Conservation (phyloP, 2,113 vertebrate genomes). For the Pogonocichla stellata region DNA sequence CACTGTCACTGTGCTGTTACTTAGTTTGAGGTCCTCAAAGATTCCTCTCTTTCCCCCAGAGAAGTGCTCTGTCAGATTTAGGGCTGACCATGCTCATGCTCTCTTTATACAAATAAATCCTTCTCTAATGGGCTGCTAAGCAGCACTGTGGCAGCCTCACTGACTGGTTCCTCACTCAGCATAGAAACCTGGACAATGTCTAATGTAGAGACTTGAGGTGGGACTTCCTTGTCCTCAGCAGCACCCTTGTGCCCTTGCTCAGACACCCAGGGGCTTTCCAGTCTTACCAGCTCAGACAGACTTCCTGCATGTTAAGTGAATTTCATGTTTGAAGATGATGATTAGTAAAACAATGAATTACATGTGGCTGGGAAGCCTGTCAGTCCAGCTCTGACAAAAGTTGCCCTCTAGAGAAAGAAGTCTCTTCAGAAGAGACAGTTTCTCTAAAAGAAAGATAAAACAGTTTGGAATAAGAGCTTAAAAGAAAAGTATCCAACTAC, state of each 20-base stretch:
- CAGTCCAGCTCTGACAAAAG: neutral
- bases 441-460: neutral
- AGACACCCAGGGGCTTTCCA: neutral
- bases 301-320: rapidly evolving
- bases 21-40: neutral
- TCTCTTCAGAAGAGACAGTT: neutral
- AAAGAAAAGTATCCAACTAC: neutral
- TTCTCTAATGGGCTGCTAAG: rapidly evolving
- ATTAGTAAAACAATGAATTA: neutral
- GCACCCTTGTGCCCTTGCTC: neutral
- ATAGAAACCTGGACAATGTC: neutral
- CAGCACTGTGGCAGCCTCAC: neutral
- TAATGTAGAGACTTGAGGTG: neutral
- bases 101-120: neutral
- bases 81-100: too few species aligned
- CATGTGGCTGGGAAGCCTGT: neutral
- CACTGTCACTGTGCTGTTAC: neutral
- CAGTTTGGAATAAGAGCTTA: neutral
- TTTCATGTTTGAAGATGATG: neutral
- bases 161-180: neutral
- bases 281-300: neutral
- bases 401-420: neutral
- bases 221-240: neutral
- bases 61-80: neutral
- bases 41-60: neutral